Percentiles rank a stretch among this genome's conserved stretches.
Evolutionary conservation across 2,113 vertebrate species (phyloP).

Genomic region (Herpetotheres cachinnans): DNA sequence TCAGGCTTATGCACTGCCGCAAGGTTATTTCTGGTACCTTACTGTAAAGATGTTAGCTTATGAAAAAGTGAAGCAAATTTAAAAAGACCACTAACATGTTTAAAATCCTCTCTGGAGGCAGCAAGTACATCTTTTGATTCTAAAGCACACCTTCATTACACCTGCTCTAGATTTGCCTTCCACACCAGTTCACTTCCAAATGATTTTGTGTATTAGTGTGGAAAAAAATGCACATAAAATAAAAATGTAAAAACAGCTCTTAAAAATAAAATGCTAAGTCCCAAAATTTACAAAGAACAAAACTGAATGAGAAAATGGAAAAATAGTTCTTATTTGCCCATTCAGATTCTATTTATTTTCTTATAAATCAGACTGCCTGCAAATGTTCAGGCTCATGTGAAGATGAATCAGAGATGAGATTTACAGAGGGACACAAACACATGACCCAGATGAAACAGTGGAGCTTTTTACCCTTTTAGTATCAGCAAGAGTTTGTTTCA

Average conservation of each 20-base stretch:
- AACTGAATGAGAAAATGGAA: background rate
- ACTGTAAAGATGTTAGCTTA: background rate
- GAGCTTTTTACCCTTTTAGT: background rate
- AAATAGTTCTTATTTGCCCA: background rate
- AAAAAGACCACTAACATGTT: background rate
- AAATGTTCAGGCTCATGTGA: background rate
- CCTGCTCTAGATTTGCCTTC: constrained; percentile 42
- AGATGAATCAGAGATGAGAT: background rate
- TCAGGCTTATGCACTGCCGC: background rate
- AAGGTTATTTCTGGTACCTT: background rate
- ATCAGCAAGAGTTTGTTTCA: background rate
- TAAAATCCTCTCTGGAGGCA: background rate
- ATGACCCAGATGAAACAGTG: background rate
- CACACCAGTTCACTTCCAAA: constrained; percentile 49
- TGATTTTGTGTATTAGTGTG: constrained; percentile 13
- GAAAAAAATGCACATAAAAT: background rate
- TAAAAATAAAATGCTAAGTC: background rate
- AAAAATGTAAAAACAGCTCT: background rate
- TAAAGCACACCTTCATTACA: background rate
- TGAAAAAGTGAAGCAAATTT: background rate
- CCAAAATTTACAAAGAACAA: background rate
- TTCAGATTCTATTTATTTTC: background rate
- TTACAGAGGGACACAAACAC: background rate
- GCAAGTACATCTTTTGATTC: background rate
- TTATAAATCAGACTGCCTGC: background rate